These are phyloP conservation scores for Hoplostethus mediterraneus DNA, from an alignment of 2,797 vertebrate species.

Conservation along the genomic window DNA sequence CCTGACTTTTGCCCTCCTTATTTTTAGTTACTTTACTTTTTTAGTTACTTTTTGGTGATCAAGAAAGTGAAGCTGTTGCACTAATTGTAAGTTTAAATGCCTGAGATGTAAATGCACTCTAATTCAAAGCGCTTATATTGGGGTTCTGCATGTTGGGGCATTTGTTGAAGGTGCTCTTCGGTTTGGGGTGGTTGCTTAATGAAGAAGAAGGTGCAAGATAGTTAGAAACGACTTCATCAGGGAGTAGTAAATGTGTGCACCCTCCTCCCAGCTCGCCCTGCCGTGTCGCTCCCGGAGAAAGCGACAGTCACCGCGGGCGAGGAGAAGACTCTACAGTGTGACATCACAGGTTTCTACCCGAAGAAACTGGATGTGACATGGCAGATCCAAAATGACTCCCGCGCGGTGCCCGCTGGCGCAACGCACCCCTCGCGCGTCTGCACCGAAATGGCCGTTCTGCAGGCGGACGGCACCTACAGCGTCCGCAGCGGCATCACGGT, in stretches of 20 bases:
- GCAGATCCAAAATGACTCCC: conserved; percentile 55
- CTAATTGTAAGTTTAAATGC: too few species aligned
- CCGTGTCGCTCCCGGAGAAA: conserved; percentile 61
- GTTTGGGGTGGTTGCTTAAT: too few species aligned
- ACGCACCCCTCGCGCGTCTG: conserved; percentile 59
- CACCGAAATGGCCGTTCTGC: conserved; percentile 58
- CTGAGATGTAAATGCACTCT: too few species aligned
- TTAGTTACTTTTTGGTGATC: too few species aligned
- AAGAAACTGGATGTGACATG: conserved; percentile 64
- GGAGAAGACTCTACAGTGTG: conserved; percentile 74
- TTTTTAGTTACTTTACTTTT: too few species aligned
- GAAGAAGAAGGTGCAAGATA: too few species aligned
- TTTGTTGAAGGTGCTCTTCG: too few species aligned
- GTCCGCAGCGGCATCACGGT: conserved; percentile 71
- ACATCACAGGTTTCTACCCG: conserved; percentile 76
- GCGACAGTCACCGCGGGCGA: conserved; percentile 58
- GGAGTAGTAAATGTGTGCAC: neutral
- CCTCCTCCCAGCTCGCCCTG: conserved; percentile 64
- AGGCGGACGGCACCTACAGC: conserved; percentile 66
- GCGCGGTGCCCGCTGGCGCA: neutral
- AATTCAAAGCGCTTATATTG: too few species aligned
- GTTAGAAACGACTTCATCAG: too few species aligned
- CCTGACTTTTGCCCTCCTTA: too few species aligned
- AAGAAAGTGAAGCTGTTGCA: too few species aligned
- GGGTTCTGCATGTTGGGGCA: too few species aligned